Base-by-base conservation (phyloP, 2,888 invertebrate species). In the Brenthis hecate region DNA sequence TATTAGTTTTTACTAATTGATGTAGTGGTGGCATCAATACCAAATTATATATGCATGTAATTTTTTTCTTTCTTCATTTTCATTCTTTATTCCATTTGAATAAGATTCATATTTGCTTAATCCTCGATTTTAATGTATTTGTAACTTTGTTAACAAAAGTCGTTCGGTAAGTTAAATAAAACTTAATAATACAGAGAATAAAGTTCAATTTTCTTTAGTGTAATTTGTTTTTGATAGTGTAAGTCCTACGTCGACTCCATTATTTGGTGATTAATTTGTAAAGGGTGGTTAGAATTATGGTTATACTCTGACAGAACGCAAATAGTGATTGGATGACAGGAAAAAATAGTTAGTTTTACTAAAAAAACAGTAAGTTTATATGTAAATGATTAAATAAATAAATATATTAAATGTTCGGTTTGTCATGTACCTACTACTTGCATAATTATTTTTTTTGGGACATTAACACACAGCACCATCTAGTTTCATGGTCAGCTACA, bases 231-330 rank as follows among this genome's bases (percentile, higher is more conserved):
- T 13, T 13, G 5, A 13, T 28, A 51, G 50, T 57, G 64, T 60
- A 60, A 60, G 32, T 60, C 60, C 50, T 50, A n/a, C 60, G 58
- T 58, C 65, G 75, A 72, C 66, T 74, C 71, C 74, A 77, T 76
- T 77, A 74, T 76, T 76, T 75, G 74, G 76, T 81, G 74, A 81
- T 82, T 82, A 83, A 83, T 83, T 83, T 82, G 77, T 83, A 82
- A 84, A 80, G 68, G 72, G 68, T 70, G 68, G 62, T 62, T 36
- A 53, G 51, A 53, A 8, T 19, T 54, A 54, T 43, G 43, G 23
- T 47, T 28, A 16, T 56, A 48, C 28, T 51, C 13, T 28, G 50
- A 36, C 14, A 16, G 16, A 6, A 16, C 16, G 58, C 28, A 50
- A 32, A 16, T 62, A 53, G 14, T 62, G 53, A 62, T 36, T 53